A percentile compares a stretch with the other conserved stretches of the same genome.
These are phyloP conservation scores for Pluvianellus socialis DNA, from an alignment of 2,113 vertebrate species.

Conservation along the genomic window DNA sequence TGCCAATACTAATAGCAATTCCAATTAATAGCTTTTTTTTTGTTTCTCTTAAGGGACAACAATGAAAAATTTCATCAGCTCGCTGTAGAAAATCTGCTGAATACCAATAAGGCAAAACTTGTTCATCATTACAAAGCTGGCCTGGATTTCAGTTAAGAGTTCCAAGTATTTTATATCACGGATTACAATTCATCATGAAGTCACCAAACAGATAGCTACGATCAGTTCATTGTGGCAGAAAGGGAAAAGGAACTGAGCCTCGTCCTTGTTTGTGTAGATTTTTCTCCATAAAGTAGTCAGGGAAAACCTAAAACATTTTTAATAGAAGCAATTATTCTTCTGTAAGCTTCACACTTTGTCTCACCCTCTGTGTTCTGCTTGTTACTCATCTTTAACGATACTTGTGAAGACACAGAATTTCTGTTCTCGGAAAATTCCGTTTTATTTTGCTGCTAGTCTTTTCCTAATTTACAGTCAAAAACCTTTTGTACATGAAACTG, in stretches of 20 bases:
- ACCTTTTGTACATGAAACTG: background rate
- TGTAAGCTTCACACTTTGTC: background rate
- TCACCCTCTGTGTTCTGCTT: constrained; percentile 3
- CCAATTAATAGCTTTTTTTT: background rate
- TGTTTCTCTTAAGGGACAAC: background rate
- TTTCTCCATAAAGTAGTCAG: constrained; percentile 40
- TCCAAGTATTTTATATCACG: constrained; percentile 42
- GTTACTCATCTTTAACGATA: constrained; percentile 8
- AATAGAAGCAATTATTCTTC: constrained; percentile 36
- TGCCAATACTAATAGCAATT: background rate
- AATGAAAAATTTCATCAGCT: constrained; percentile 11
- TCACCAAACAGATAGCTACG: background rate
- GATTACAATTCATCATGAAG: constrained; percentile 35
- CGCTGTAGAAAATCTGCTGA: constrained; percentile 14
- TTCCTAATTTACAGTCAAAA: background rate
- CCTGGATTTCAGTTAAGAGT: constrained; percentile 8
- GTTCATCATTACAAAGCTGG: constrained; percentile 39
- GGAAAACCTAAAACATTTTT: constrained; percentile 42
- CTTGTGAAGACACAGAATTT: background rate
- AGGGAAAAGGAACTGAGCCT: background rate
- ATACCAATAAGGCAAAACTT: constrained; percentile 36
- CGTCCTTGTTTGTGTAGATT: constrained; percentile 39
- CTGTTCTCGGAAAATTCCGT: background rate
- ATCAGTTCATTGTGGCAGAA: constrained; percentile 24
- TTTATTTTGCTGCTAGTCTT: constrained; percentile 6